These are phyloP conservation scores for Elachura formosa DNA, from an alignment of 2,113 vertebrate genomes.

Conservation along the genomic window DNA sequence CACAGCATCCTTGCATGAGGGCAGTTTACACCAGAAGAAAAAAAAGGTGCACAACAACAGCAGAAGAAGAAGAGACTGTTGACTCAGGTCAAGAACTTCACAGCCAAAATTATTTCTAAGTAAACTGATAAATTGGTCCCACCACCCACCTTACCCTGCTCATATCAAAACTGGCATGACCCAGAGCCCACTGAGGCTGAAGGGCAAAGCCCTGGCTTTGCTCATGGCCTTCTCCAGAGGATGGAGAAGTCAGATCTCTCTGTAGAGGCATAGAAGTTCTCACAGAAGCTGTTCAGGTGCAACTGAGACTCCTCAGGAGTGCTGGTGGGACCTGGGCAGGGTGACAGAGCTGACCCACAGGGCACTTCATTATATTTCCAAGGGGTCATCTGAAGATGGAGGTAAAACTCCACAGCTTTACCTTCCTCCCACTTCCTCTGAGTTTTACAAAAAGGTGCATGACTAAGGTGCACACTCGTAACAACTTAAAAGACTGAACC, in stretches of 20 bases:
- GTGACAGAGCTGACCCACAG: neutral
- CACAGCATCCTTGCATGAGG: neutral
- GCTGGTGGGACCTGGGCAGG: neutral
- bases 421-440: neutral
- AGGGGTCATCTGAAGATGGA: neutral
- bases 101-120: neutral
- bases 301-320: fast-evolving
- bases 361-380: neutral
- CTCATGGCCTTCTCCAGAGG: neutral
- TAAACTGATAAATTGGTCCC: neutral
- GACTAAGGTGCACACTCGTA: neutral
- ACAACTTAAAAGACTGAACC: neutral
- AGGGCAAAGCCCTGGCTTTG: neutral
- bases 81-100: neutral
- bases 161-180: fast-evolving
- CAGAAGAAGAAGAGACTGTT: neutral
- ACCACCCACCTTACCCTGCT: neutral
- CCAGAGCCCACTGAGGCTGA: neutral
- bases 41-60: neutral
- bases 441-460: neutral
- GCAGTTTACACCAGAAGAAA: neutral
- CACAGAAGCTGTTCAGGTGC: neutral
- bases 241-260: neutral
- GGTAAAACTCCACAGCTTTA: neutral
- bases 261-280: neutral